Conservation (phyloP, 2,797 vertebrate genomes). For the Tapera naevia region DNA sequence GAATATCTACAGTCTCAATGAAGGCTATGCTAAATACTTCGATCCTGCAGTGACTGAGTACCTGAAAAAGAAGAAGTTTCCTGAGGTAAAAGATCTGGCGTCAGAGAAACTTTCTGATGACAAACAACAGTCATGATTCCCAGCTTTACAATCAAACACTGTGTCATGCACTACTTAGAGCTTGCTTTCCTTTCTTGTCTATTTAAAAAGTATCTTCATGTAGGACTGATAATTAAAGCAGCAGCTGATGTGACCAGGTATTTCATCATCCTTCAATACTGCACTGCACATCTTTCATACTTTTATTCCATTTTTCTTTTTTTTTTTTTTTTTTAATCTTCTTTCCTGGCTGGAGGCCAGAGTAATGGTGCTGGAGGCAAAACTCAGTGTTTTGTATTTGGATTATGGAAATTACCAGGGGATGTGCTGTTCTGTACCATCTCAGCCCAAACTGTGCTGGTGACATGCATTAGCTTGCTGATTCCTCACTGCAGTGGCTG, state of each 20-base stretch:
- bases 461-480: background rate
- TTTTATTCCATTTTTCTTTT: too few relatives aligned
- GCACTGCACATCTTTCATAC: background rate
- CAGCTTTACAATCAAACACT: background rate
- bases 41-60: conserved; percentile 90
- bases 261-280: background rate
- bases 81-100: conserved; percentile 77
- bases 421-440: too few relatives aligned
- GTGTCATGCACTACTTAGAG: background rate
- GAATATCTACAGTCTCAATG: conserved; percentile 95
- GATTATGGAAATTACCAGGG: too few relatives aligned
- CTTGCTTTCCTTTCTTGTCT: background rate
- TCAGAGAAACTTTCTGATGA: background rate
- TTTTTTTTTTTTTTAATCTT: fast-evolving
- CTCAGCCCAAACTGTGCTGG: too few relatives aligned
- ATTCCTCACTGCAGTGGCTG: background rate
- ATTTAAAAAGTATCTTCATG: background rate
- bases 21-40: conserved; percentile 93
- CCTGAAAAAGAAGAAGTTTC: conserved; percentile 92
- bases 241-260: background rate
- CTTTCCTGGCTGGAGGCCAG: background rate
- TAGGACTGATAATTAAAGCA: background rate
- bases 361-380: background rate
- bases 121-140: background rate
- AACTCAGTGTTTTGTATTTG: background rate